Conservation (phyloP, 2,888 invertebrate species). For the Eristalis pertinax region DNA sequence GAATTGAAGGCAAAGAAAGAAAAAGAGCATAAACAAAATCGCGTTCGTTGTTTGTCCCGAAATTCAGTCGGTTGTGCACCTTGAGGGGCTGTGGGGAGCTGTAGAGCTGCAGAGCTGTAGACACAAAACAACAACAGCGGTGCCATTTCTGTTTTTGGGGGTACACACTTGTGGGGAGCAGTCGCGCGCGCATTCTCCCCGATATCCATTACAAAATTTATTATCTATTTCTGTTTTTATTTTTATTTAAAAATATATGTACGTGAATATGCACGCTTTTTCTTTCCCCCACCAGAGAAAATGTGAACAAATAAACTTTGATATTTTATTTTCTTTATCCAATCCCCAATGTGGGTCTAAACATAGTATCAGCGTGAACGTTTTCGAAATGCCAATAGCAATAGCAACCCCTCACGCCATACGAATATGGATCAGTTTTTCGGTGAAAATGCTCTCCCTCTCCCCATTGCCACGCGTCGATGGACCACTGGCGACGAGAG, state of each 20-base stretch:
- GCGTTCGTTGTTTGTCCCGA: conserved; percentile 30
- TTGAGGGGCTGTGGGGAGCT: not conserved
- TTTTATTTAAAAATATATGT: conserved; percentile 50
- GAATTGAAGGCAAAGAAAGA: conserved; percentile 7
- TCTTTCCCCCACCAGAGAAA: not conserved
- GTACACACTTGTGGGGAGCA: conserved; percentile 31
- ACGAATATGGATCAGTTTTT: not conserved
- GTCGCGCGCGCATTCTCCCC: conserved; percentile 26
- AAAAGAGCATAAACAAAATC: conserved; percentile 52
- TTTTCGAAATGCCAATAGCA: not conserved
- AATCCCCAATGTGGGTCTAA: not conserved
- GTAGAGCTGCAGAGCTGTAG: not conserved
- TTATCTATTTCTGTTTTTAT: conserved; percentile 59
- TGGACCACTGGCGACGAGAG: not conserved
- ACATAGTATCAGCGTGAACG: conserved; percentile 3
- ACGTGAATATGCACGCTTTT: not conserved
- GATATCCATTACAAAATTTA: conserved; percentile 61
- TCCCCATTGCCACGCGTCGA: not conserved
- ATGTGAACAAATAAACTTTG: conserved; percentile 47
- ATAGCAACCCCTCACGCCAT: conserved; percentile 26
- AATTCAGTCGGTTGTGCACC: conserved; percentile 21
- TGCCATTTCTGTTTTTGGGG: conserved; percentile 5
- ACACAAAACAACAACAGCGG: conserved; percentile 6
- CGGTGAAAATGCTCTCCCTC: not conserved
- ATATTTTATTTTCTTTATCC: conserved; percentile 47